These are phyloP conservation scores for Onychomys torridus DNA, from an alignment of 2,797 vertebrate genomes.

Conservation along the genomic window DNA sequence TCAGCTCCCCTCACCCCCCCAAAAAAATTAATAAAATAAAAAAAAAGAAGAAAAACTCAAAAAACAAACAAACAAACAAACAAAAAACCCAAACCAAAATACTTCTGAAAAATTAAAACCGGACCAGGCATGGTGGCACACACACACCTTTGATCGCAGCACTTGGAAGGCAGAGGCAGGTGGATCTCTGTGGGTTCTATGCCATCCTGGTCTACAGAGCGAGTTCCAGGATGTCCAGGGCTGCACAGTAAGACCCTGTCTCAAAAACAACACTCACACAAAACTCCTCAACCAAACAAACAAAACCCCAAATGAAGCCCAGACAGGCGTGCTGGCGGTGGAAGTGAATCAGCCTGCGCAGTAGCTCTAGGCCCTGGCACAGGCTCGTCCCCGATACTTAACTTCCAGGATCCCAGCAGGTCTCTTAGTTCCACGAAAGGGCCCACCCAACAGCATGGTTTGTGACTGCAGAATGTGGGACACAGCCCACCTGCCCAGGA, in stretches of 20 bases:
- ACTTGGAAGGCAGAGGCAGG: background rate
- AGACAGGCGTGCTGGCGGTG: background rate
- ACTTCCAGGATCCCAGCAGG: background rate
- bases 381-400: too few relatives aligned
- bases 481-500: rapidly evolving
- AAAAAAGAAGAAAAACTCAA: too few relatives aligned
- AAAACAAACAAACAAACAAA: too few relatives aligned
- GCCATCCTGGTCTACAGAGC: background rate
- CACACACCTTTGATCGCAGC: background rate
- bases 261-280: background rate
- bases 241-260: background rate
- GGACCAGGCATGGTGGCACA: background rate
- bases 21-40: too few relatives aligned
- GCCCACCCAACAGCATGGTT: too few relatives aligned
- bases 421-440: background rate
- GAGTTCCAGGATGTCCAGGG: background rate
- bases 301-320: background rate
- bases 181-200: background rate
- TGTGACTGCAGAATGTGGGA: rapidly evolving
- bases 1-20: too few relatives aligned
- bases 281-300: background rate
- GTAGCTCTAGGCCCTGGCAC: background rate
- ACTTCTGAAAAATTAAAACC: background rate
- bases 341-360: background rate
- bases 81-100: background rate